Conservation (phyloP, 2,797 vertebrate genomes). For the Anguilla marmorata region DNA sequence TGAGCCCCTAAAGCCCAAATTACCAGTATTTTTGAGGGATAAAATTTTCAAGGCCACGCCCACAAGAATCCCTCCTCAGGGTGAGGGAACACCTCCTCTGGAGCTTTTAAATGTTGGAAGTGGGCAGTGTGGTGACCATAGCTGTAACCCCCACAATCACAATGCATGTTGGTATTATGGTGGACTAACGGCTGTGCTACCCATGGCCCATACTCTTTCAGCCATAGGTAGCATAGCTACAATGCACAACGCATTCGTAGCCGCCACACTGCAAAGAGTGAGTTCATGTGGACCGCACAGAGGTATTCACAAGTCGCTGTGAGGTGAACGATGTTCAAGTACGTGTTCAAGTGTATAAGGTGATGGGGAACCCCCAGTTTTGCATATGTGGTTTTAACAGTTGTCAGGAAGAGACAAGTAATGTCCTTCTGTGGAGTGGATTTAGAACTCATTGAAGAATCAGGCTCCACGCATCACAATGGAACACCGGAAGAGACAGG, state of each 20-base stretch:
- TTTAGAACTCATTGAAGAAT: not conserved
- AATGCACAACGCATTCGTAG: too few relatives aligned
- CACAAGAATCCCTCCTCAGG: not conserved
- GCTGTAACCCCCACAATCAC: too few relatives aligned
- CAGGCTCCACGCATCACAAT: not conserved
- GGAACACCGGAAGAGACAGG: not conserved
- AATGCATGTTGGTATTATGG: too few relatives aligned
- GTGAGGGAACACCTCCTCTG: too few relatives aligned
- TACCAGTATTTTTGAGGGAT: not conserved
- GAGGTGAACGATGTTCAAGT: not conserved
- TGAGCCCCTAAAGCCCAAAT: too few relatives aligned
- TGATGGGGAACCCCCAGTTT: not conserved
- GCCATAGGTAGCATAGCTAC: too few relatives aligned
- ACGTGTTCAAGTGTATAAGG: not conserved
- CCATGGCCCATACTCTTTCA: too few relatives aligned
- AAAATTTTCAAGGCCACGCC: not conserved
- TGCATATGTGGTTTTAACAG: not conserved
- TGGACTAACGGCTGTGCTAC: too few relatives aligned
- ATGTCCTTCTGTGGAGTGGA: not conserved
- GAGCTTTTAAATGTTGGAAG: too few relatives aligned
- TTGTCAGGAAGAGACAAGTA: not conserved
- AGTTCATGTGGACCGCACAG: not conserved
- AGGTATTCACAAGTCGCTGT: not conserved
- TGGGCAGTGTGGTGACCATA: too few relatives aligned
- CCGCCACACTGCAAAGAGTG: too few relatives aligned